Evolutionary conservation across 2,797 vertebrate species (phyloP), one percentile per base, ranked within the genome.

Genomic region (Hapalemur alaotrensis): DNA sequence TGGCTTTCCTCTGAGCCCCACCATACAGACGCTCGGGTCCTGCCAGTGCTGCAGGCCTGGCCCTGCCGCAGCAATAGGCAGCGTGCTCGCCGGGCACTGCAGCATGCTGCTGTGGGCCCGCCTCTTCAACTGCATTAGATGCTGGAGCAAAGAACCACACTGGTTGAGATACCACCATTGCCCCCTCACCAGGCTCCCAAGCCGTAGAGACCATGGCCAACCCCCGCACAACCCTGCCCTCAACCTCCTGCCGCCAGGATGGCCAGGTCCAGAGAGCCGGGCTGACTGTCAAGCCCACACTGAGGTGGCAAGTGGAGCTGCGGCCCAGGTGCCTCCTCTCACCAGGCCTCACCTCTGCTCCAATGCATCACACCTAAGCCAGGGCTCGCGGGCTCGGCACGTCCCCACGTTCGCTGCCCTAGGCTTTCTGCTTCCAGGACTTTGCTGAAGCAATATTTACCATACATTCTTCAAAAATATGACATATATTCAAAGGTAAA

Each of bases 301-400:
- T 14, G n/a, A 59, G 2, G 20, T 25, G 15, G 28, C 8, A 3
- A 52, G 35, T 15, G 50, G 28, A 43, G 30, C 32, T 13, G 28
- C 38, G 9, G 28, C 43, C 17, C 38, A 5, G 18, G 35, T 14
- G 8, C 15, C 43, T 41, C 20, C 41, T 15, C 22, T 85, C 25
- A 6, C 23, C n/a, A 59, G 76, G 52, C n/a, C 5, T 10, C 2
- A 1, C n/a, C 41, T 41, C 50, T n/a, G 13, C 2, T 32, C 3
- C 0, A 4, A 30, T 23, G 17, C n/a, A 6, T n/a, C 28, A 0
- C n/a, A 23, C 28, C 57, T 14, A 22, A 18, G 12, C 2, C 6
- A 86, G 67, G 9, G 7, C 20, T n/a, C 1, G 13, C n/a, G n/a
- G 46, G 43, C 10, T 22, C 28, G 30, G 38, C 43, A 8, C 23